Evolutionary conservation across 2,113 vertebrate genomes (phyloP).

Genomic region (Sprattus sprattus): DNA sequence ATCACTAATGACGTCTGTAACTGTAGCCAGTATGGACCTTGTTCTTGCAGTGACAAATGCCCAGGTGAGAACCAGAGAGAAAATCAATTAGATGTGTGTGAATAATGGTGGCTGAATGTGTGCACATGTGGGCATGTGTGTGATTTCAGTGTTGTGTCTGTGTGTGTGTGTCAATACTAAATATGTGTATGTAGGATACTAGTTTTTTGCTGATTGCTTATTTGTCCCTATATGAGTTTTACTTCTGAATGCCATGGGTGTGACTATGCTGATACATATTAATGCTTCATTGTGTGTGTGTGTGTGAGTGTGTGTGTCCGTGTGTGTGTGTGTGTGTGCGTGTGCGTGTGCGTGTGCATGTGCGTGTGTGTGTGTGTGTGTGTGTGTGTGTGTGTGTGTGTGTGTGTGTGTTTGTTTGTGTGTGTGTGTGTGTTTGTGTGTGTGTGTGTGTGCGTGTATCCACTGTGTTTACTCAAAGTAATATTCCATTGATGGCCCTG

Average conservation of each 20-base stretch:
- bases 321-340: slow-evolving; percentile 25
- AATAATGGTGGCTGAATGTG: background rate
- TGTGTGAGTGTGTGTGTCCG: slow-evolving; percentile 12
- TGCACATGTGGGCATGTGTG: background rate
- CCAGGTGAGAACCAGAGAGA: slow-evolving; percentile 1
- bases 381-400: background rate
- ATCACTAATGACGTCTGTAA: slow-evolving; percentile 3
- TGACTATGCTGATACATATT: too few relatives aligned
- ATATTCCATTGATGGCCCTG: slow-evolving; percentile 15
- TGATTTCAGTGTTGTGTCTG: background rate
- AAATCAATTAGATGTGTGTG: slow-evolving; percentile 12
- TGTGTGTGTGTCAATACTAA: background rate
- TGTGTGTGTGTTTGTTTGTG: slow-evolving; percentile 17
- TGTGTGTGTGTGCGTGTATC: background rate
- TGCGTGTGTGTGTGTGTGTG: background rate
- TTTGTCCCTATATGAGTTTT: background rate
- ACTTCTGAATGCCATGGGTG: background rate
- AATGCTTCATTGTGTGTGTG: background rate
- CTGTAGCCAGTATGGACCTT: background rate
- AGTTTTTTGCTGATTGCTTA: background rate
- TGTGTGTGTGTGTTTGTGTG: slow-evolving; percentile 19
- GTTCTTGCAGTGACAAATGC: background rate
- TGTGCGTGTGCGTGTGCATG: too few relatives aligned
- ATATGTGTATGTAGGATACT: too few relatives aligned
- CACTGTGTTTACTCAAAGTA: slow-evolving; percentile 16